Evolutionary conservation across 2,888 invertebrate genomes (phyloP).

Genomic region (Stenoptilia bipunctidactyla): DNA sequence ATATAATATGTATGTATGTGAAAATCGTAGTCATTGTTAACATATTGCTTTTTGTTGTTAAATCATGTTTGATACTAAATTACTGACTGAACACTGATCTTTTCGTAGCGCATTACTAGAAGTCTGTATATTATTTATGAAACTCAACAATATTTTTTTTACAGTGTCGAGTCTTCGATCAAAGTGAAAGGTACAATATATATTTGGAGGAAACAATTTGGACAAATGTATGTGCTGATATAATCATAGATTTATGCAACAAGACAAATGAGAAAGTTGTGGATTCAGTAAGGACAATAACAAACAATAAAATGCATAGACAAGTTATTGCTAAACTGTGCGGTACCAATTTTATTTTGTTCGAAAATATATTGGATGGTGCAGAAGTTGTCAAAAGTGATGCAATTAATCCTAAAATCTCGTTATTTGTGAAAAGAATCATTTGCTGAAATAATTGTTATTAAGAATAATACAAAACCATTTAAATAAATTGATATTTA

Average conservation of each 20-base stretch:
- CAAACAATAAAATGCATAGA: conserved; percentile 18
- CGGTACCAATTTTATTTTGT: conserved; percentile 17
- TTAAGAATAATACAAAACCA: no score
- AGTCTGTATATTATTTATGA: no score
- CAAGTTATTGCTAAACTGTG: conserved; percentile 19
- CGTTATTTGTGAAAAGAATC: conserved; percentile 31
- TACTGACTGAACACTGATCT: no score
- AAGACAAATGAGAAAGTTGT: conserved; percentile 1
- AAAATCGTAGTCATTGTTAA: no score
- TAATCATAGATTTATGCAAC: conserved; percentile 17
- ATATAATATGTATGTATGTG: no score
- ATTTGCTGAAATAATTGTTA: no score
- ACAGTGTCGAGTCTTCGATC: conserved; percentile 74
- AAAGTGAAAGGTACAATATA: conserved; percentile 74
- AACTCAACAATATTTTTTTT: conserved; percentile 18
- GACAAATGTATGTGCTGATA: conserved; percentile 34
- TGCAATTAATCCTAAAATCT: conserved; percentile 31
- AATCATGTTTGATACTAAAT: no score
- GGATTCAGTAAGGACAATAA: conserved; percentile 12
- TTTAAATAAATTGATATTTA: no score
- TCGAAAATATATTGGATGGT: conserved; percentile 25
- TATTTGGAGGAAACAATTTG: conserved; percentile 66
- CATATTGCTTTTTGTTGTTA: no score
- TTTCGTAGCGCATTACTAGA: no score
- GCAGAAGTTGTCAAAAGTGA: conserved; percentile 11